Conservation (phyloP, 92 coral and sea anemone genomes). For the Heliopora coerulea region DNA sequence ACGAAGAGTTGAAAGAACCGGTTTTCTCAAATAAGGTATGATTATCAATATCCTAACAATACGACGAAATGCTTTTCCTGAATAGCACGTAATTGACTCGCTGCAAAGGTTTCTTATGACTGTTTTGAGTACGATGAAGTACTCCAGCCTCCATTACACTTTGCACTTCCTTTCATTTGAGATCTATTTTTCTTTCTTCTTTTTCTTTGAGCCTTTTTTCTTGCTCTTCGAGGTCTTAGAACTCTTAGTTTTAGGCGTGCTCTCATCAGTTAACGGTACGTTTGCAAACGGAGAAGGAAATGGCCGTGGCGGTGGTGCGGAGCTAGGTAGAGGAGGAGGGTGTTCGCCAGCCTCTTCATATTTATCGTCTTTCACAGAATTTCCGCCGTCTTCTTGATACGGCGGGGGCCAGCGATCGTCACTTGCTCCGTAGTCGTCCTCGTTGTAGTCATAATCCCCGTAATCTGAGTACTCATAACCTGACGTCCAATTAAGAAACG, state of each 20-base stretch:
- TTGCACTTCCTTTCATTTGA: background rate
- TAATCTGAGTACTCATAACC: background rate
- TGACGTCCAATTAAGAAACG: background rate
- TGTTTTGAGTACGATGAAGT: too few relatives aligned
- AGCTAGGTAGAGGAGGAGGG: conserved; percentile 4
- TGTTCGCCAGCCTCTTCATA: background rate
- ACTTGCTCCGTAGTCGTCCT: background rate
- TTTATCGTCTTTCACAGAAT: too few relatives aligned
- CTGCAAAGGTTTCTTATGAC: too few relatives aligned
- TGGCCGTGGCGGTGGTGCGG: conserved; percentile 6
- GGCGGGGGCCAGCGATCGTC: too few relatives aligned
- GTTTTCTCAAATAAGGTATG: too few relatives aligned
- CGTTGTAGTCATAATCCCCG: background rate
- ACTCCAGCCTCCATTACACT: background rate
- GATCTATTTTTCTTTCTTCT: conserved; percentile 22
- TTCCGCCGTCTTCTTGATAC: too few relatives aligned
- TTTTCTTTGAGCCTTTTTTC: background rate
- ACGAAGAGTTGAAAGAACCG: too few relatives aligned
- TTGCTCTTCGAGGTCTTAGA: conserved; percentile 6
- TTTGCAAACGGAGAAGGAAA: conserved; percentile 1
- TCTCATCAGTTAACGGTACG: conserved; percentile 10
- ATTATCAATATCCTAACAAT: too few relatives aligned
- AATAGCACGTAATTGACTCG: too few relatives aligned
- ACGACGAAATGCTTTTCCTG: too few relatives aligned
- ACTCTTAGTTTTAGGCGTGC: background rate